Evolutionary conservation across 2,113 vertebrate species (phyloP).

Genomic region (Apus apus): DNA sequence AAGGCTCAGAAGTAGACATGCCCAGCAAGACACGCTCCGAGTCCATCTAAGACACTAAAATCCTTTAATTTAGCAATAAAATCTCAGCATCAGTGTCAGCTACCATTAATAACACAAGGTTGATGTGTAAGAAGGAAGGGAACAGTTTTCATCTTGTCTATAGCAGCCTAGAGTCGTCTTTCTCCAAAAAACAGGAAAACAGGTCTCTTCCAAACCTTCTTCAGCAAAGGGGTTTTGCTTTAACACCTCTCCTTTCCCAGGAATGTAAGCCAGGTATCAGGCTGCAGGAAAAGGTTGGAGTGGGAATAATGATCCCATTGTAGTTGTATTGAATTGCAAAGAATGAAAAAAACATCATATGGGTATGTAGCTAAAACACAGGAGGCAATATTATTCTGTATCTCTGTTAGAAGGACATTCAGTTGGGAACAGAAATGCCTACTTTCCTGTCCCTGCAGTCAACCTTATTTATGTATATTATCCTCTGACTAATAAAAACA

Average conservation of each 20-base stretch:
- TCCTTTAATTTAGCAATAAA: background rate
- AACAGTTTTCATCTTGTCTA: background rate
- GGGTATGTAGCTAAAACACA: background rate
- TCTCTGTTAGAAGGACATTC: background rate
- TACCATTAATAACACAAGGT: background rate
- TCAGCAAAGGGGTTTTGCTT: background rate
- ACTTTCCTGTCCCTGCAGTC: background rate
- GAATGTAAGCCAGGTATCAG: background rate
- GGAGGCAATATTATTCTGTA: background rate
- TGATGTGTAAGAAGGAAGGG: background rate
- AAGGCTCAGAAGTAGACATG: background rate
- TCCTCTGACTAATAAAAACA: background rate
- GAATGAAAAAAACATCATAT: background rate
- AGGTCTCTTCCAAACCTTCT: background rate
- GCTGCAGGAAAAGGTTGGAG: background rate
- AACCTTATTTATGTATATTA: background rate
- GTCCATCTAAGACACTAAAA: background rate
- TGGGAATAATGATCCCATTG: background rate
- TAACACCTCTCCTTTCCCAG: background rate
- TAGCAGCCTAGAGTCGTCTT: background rate
- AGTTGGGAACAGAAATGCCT: background rate
- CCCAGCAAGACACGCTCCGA: background rate
- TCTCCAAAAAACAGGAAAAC: background rate
- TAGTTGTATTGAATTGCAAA: background rate
- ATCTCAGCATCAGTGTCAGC: background rate